A percentile compares a stretch with the other conserved stretches of the same genome.
These are phyloP conservation scores for Eremophila alpestris DNA, from an alignment of 2,797 vertebrate genomes.

Conservation along the genomic window DNA sequence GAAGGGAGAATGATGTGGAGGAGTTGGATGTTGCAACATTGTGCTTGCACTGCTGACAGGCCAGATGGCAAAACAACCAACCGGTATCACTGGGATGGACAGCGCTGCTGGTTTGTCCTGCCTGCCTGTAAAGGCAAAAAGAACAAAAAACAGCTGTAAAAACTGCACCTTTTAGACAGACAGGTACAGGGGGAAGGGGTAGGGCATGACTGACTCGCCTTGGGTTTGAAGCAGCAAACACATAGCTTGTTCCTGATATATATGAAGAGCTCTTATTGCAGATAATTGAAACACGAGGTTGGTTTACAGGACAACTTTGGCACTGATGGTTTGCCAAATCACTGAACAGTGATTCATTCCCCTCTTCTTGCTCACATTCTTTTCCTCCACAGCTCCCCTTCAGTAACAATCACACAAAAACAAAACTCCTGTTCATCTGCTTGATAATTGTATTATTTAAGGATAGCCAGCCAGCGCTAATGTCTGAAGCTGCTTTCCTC, in stretches of 20 bases:
- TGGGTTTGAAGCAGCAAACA: neutral
- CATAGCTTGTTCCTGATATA: neutral
- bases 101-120: neutral
- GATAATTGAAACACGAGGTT: neutral
- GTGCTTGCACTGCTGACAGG: neutral
- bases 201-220: accelerated
- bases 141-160: neutral
- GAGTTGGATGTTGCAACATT: neutral
- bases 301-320: neutral
- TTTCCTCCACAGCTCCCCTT: accelerated
- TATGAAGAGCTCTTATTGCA: neutral
- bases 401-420: neutral
- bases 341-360: neutral
- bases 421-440: neutral
- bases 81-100: neutral
- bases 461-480: neutral
- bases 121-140: neutral
- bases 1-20: neutral
- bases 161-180: neutral
- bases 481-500: neutral
- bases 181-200: neutral
- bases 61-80: neutral
- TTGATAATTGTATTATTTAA: neutral
- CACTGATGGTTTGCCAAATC: neutral
- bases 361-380: neutral